Percentiles rank a stretch among this genome's conserved stretches.
Conservation (phyloP, 2,888 invertebrate species). For the Microchrysa polita region DNA sequence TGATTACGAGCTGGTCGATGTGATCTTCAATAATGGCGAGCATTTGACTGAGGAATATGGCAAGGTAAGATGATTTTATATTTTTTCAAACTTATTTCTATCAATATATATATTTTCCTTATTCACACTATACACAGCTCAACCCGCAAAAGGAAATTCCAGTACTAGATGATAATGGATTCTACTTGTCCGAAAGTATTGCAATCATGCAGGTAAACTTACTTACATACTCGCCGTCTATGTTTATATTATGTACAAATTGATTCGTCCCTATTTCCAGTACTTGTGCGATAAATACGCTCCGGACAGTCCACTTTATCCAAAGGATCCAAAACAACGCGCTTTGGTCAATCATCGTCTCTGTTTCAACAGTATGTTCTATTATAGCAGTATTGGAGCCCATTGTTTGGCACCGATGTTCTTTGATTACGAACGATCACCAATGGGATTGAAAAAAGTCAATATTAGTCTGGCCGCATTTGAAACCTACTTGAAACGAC, state of each 20-base stretch:
- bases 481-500: constrained; percentile 70
- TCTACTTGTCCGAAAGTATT: constrained; percentile 75
- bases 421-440: constrained; percentile 73
- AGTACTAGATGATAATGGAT: constrained; percentile 76
- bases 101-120: neutral
- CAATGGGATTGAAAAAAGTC: constrained; percentile 70
- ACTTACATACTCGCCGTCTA: neutral
- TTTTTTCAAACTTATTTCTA: neutral
- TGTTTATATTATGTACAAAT: neutral
- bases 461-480: constrained; percentile 71
- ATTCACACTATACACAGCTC: constrained; percentile 64
- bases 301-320: constrained; percentile 71
- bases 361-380: constrained; percentile 76
- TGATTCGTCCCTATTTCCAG: constrained; percentile 13
- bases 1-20: constrained; percentile 70
- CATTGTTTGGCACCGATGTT: constrained; percentile 76
- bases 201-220: constrained; percentile 60
- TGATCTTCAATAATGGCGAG: constrained; percentile 73
- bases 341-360: constrained; percentile 78
- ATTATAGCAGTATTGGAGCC: constrained; percentile 72
- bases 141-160: constrained; percentile 78
- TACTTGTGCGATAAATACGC: constrained; percentile 77
- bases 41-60: constrained; percentile 74
- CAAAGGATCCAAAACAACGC: constrained; percentile 71
- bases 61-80: constrained; percentile 65